Base-by-base conservation (phyloP, 2,888 invertebrate genomes). In the Pocota personata region DNA sequence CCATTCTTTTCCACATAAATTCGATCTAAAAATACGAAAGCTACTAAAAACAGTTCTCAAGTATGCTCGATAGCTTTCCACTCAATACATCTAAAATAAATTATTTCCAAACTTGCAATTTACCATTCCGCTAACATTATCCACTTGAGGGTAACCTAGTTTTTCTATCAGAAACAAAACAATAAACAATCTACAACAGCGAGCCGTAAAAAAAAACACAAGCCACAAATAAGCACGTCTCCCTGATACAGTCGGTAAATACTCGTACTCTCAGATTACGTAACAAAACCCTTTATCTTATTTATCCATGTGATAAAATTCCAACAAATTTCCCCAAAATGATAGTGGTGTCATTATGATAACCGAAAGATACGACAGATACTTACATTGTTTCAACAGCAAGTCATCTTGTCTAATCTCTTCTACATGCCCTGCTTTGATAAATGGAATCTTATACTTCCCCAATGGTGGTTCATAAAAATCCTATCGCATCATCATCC, bases 31-130 rank as follows among this genome's bases (percentile, higher is more conserved):
- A 58, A 46, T 46, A 60, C 19, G 21, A 50, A 37, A 14, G 21
- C 57, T 21, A 21, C 14, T 32, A 14, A 71, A 27, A 27, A 35
- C 37, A 37, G 12, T 57, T 82, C 69, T 82, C 82, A 76, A 82
- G 82, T 82, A 69, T 40, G 55, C n/a, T 76, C 62, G 62, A 82
- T 71, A 69, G 69, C 12, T 75, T 82, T 82, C 82, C 82, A 82
- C 82, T 82, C 69, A 76, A 76, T 82, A 48, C 35, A 82, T 75
- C 60, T 69, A 37, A 69, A 69, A 75, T 57, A 76, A 82, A 82
- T 69, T 76, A 48, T 57, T 76, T 60, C 48, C 48, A 58, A 82
- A 82, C 69, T 76, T 69, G 82, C 76, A 55, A 69, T 82, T 76
- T 40, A 69, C 55, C 62, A 73, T 77, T 64, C 76, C 76, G 69